These are phyloP conservation scores for Drosophila villosipedis DNA, from an alignment of 2,888 invertebrate genomes.

Conservation along the genomic window DNA sequence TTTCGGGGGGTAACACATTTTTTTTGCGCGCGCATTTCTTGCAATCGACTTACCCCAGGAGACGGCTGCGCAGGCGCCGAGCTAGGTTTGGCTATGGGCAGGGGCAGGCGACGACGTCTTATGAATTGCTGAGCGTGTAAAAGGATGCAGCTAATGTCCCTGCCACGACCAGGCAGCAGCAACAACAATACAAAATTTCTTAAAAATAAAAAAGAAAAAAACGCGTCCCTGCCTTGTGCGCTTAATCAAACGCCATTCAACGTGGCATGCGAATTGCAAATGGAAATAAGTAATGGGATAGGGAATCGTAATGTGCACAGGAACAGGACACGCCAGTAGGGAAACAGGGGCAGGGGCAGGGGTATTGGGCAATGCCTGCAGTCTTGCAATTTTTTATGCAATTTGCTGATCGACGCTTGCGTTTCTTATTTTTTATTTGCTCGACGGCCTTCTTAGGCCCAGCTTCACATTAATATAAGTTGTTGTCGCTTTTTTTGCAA, in stretches of 20 bases:
- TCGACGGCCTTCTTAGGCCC: slow-evolving; percentile 27
- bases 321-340: slow-evolving; percentile 12
- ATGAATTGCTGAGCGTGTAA: slow-evolving; percentile 63
- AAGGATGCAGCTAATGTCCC: slow-evolving; percentile 84
- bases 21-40: slow-evolving; percentile 74
- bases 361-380: slow-evolving; percentile 13
- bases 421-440: slow-evolving; percentile 30
- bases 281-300: slow-evolving; percentile 16
- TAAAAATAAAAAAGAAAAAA: slow-evolving; percentile 29
- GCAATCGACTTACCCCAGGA: slow-evolving; percentile 47
- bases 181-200: slow-evolving; percentile 21
- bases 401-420: slow-evolving; percentile 67
- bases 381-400: slow-evolving; percentile 76
- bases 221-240: slow-evolving; percentile 59
- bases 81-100: background rate
- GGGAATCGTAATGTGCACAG: slow-evolving; percentile 4
- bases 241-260: slow-evolving; percentile 72
- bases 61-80: slow-evolving; percentile 72
- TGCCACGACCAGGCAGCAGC: slow-evolving; percentile 4
- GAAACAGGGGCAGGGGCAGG: background rate
- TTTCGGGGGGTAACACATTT: slow-evolving; percentile 66
- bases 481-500: slow-evolving; percentile 24
- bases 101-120: slow-evolving; percentile 40
- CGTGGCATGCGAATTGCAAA: slow-evolving; percentile 23
- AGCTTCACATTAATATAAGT: slow-evolving; percentile 1